phyloP scores from a whole-genome alignment of 2,797 vertebrate species.

The Anguilla obscura region DNA sequence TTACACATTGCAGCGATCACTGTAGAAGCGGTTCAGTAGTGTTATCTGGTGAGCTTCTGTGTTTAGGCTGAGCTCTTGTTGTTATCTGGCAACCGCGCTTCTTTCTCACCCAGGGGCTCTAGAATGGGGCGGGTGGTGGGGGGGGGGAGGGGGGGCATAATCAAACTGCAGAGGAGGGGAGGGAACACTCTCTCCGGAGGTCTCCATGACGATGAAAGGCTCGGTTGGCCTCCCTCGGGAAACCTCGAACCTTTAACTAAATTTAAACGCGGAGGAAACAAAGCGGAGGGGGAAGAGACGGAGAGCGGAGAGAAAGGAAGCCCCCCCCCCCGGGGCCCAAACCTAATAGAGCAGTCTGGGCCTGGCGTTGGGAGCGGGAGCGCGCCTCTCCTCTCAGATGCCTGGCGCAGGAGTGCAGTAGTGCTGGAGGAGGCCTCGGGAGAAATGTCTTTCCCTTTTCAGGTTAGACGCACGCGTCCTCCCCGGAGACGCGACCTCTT shows the following conservation, averaged over 20 bases:
- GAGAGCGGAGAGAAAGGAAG: slow-evolving; percentile 47
- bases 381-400: background rate
- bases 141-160: background rate
- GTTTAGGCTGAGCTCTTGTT: background rate
- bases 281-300: slow-evolving; percentile 22
- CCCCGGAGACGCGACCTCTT: slow-evolving; percentile 2
- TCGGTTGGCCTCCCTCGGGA: slow-evolving; percentile 16
- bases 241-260: slow-evolving; percentile 29
- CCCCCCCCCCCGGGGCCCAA: slow-evolving; percentile 56
- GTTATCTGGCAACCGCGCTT: background rate
- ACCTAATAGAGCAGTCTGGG: slow-evolving; percentile 61
- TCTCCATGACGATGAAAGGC: slow-evolving; percentile 18
- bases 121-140: background rate
- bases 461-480: background rate
- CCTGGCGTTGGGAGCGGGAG: slow-evolving; percentile 18
- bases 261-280: slow-evolving; percentile 23
- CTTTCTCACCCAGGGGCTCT: background rate
- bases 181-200: background rate
- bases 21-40: background rate
- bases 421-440: slow-evolving; percentile 39
- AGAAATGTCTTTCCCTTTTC: slow-evolving; percentile 37
- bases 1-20: background rate
- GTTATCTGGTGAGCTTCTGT: background rate
- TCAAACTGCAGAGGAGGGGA: background rate
- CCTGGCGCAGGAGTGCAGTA: background rate